Evolutionary conservation across 2,113 vertebrate genomes (phyloP), one percentile per base, ranked within the genome.

Genomic region (Eleginops maclovinus): DNA sequence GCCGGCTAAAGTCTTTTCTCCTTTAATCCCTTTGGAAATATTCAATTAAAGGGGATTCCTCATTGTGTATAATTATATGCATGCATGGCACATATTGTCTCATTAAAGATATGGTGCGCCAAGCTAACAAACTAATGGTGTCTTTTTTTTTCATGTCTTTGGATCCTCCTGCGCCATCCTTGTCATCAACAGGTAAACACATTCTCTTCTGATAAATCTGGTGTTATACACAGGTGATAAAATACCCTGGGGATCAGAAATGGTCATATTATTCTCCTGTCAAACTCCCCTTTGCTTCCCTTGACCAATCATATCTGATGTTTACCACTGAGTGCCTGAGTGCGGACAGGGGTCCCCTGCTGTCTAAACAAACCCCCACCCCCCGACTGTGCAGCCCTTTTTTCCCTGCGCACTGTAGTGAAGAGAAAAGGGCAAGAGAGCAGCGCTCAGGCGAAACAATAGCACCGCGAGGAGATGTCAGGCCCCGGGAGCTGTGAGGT

Each of bases 401-500:
- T 85, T 31, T n/a, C n/a, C 75, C 80, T 75, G 72, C 70, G 75
- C 81, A 28, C 80, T 73, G 90, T 87, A 77, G 65, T 91, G 91
- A 82, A 89, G 89, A 85, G 90, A 82, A 91, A 92, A 92, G 92
- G 90, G 89, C 91, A 93, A 80, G 84, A 90, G 91, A 93, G 91
- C 88, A 86, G 88, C 87, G 72, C 88, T 88, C 88, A 91, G 85
- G 87, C 89, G 87, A 91, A 92, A 91, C 91, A 93, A 92, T 90
- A 91, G 89, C 88, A 70, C 90, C 53, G 76, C 58, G 74, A 88
- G 85, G 91, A 90, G 89, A 87, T 87, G 92, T 92, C 91, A 92
- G 77, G 84, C 87, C 86, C 77, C 53, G 79, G 77, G 87, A 91
- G 86, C 86, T 87, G 89, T 86, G 88, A 90, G 87, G 86, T 89